A percentile compares a stretch with the other conserved stretches of the same genome.
phyloP scores from a whole-genome alignment of 2,113 vertebrate genomes.

The Saccopteryx leptura region DNA sequence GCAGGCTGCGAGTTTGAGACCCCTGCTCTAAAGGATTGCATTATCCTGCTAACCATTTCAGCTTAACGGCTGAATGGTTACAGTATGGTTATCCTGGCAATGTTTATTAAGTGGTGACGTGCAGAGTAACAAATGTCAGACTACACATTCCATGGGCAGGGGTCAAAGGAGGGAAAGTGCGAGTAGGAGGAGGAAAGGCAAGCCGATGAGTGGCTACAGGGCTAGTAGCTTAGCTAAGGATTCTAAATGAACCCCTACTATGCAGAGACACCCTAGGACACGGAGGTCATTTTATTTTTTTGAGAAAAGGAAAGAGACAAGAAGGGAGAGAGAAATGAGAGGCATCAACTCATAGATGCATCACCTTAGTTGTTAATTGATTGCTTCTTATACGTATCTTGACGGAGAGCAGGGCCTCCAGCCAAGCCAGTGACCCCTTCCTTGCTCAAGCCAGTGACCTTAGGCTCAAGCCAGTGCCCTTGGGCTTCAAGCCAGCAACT shows the following conservation, averaged over 20 bases:
- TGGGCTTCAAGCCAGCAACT: too few species aligned
- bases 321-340: too few species aligned
- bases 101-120: neutral
- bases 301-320: too few species aligned
- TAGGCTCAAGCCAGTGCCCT: too few species aligned
- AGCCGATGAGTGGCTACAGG: neutral
- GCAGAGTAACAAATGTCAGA: slow-evolving; percentile 9
- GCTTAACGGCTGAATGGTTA: neutral
- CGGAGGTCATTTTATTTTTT: neutral
- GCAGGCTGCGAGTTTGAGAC: too few species aligned
- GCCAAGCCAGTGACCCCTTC: too few species aligned
- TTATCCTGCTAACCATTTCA: neutral
- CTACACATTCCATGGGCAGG: neutral
- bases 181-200: neutral
- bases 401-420: too few species aligned
- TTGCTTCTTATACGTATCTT: too few species aligned
- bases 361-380: too few species aligned
- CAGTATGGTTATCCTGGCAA: neutral
- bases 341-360: too few species aligned
- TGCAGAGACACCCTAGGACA: neutral
- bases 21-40: neutral
- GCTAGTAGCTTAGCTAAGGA: neutral
- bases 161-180: neutral
- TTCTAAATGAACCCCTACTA: neutral
- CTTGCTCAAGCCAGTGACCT: too few species aligned